These are phyloP conservation scores for Sphyrna mokarran DNA, from an alignment of 2,113 vertebrate genomes.

Conservation along the genomic window DNA sequence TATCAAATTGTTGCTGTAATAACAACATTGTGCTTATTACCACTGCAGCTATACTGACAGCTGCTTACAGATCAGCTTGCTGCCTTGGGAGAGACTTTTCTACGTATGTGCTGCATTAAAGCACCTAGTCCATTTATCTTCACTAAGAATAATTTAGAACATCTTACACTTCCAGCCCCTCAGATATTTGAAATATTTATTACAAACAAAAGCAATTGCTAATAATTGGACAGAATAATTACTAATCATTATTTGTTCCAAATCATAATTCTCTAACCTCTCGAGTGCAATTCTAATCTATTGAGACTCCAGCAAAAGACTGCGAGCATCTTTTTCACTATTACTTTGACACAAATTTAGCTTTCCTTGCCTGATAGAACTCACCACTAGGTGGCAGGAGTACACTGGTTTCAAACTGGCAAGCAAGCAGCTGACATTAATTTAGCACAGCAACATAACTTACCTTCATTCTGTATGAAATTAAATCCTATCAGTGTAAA, in stretches of 20 bases:
- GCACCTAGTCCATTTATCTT: background rate
- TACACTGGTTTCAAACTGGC: background rate
- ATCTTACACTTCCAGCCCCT: background rate
- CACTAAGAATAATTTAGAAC: background rate
- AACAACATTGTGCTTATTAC: background rate
- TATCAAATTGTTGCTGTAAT: background rate
- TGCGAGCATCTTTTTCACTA: background rate
- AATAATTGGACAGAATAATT: background rate
- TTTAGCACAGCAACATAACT: background rate
- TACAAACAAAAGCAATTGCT: background rate
- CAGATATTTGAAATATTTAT: background rate
- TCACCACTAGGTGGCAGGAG: slow-evolving; percentile 30
- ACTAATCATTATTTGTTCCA: background rate
- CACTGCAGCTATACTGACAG: background rate
- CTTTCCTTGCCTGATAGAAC: background rate
- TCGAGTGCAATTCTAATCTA: background rate
- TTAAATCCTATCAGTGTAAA: slow-evolving; percentile 20
- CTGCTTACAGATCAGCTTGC: background rate
- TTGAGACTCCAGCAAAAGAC: no score
- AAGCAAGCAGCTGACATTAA: background rate
- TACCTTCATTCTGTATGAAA: background rate
- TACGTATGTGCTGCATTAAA: background rate
- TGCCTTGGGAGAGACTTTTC: background rate
- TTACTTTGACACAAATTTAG: background rate
- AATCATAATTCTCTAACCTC: background rate